Conservation (phyloP, 2,113 vertebrate species). For the Eolophus roseicapilla region DNA sequence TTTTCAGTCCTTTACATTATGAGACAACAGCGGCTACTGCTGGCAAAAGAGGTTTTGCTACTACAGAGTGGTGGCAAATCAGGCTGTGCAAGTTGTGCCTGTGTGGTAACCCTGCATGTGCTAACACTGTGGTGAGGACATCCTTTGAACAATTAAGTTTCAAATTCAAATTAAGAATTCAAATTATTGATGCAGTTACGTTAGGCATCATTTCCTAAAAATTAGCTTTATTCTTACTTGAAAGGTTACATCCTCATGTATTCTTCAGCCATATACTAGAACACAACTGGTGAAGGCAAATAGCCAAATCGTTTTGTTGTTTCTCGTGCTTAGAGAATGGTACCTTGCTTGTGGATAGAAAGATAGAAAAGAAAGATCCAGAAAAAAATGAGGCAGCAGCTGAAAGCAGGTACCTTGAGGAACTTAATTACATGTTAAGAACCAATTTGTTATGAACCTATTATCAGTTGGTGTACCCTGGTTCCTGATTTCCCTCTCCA, state of each 20-base stretch:
- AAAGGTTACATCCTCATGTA: not conserved
- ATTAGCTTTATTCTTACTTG: not conserved
- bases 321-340: not conserved
- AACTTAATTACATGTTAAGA: not conserved
- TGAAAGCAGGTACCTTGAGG: not conserved
- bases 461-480: not conserved
- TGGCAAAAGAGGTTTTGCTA: not conserved
- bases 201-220: not conserved
- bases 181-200: not conserved
- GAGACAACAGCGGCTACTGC: not conserved
- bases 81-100: not conserved
- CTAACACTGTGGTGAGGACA: not conserved
- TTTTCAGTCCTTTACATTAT: not conserved
- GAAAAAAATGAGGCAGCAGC: not conserved
- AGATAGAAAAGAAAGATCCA: not conserved
- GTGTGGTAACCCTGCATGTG: fast-evolving
- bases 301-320: not conserved
- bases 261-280: not conserved
- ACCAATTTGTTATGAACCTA: not conserved
- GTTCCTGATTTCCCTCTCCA: not conserved
- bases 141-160: not conserved
- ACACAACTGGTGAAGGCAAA: not conserved
- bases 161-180: not conserved
- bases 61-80: fast-evolving
- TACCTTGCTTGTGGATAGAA: not conserved